Evolutionary conservation across 1,140 invertebrate genomes (phyloP).

Genomic region (Anadara kagoshimensis): DNA sequence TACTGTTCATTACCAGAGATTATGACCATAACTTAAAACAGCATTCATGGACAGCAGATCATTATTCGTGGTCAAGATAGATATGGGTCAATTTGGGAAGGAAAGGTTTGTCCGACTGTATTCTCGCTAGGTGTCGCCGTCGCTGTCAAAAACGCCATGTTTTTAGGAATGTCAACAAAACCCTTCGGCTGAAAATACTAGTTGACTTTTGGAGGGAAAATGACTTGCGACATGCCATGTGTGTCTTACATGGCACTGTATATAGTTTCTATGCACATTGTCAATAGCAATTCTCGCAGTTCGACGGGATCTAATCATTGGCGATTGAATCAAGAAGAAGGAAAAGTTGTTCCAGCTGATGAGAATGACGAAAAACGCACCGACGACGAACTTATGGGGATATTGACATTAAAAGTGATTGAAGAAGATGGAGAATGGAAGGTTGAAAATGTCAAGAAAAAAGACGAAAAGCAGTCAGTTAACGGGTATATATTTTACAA

Average conservation of each 20-base stretch:
- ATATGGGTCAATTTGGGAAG: no score
- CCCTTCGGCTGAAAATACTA: no score
- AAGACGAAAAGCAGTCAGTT: conserved; percentile 1
- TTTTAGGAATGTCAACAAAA: no score
- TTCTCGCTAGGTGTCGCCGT: no score
- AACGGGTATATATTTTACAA: conserved; percentile 10
- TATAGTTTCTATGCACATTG: conserved; percentile 79
- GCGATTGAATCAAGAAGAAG: conserved; percentile 82
- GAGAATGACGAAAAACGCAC: conserved; percentile 38
- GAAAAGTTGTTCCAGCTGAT: conserved; percentile 79
- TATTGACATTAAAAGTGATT: conserved; percentile 67
- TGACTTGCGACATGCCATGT: conserved; percentile 66
- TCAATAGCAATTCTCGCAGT: conserved; percentile 82
- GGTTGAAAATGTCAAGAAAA: conserved; percentile 41
- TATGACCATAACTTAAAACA: no score
- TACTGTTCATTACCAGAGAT: no score
- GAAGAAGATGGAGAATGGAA: conserved; percentile 73
- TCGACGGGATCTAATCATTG: conserved; percentile 79
- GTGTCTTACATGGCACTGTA: conserved; percentile 73
- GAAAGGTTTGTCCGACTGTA: no score
- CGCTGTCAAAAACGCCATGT: no score
- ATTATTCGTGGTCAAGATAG: no score
- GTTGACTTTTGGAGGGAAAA: conserved; percentile 14
- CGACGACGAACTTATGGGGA: conserved; percentile 60
- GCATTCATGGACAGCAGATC: no score